phyloP scores from a whole-genome alignment of 2,888 invertebrate species.

The Eutolmus rufibarbis region DNA sequence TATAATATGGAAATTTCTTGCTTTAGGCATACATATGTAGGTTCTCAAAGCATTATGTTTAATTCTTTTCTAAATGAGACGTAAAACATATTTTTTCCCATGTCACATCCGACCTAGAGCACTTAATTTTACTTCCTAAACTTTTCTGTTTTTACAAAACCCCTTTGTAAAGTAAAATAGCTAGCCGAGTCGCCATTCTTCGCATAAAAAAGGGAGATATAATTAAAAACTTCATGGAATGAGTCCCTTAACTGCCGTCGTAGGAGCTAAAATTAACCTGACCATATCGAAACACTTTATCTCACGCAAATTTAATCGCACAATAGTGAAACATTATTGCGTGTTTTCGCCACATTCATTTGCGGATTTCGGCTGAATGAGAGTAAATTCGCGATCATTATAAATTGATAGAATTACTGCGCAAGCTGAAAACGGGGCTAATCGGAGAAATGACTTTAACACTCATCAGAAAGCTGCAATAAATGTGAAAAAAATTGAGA shows the following conservation, averaged over 20 bases:
- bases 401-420: neutral
- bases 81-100: neutral
- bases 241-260: neutral
- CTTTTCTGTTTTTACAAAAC: neutral
- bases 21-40: no score
- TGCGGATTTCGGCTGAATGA: neutral
- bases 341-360: neutral
- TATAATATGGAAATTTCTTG: no score
- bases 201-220: neutral
- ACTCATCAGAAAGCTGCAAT: neutral
- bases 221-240: neutral
- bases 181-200: neutral
- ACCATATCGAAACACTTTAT: neutral
- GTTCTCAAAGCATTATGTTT: no score
- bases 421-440: neutral
- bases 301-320: constrained; percentile 1
- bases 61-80: no score
- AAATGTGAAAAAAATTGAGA: neutral
- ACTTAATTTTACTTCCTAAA: neutral
- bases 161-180: neutral
- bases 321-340: neutral
- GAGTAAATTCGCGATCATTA: neutral
- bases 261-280: neutral
- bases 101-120: neutral
- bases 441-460: neutral